phyloP scores from a whole-genome alignment of 2,888 invertebrate genomes.

The Oxycera nigricornis region DNA sequence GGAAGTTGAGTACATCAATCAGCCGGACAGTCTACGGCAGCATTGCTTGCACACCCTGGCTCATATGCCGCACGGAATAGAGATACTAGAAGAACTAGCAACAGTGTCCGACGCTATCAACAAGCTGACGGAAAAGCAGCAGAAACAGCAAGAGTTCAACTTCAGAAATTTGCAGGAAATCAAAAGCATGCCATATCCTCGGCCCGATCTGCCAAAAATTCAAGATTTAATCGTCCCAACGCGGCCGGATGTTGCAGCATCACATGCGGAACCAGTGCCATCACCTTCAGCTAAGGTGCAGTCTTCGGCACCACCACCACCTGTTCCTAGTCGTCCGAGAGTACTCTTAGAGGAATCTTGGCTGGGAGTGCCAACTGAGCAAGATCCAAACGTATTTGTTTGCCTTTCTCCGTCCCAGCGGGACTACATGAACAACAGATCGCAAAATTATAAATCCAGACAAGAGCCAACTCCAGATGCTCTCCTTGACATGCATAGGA shows the following conservation, averaged over 20 bases:
- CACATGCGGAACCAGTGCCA: conserved; percentile 32
- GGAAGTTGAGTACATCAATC: conserved; percentile 47
- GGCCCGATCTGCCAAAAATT: conserved; percentile 64
- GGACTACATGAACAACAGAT: conserved; percentile 64
- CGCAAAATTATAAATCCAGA: conserved; percentile 49
- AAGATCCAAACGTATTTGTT: conserved; percentile 68
- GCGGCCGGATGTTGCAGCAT: conserved; percentile 47
- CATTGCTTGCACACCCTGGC: conserved; percentile 71
- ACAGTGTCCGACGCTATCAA: conserved; percentile 66
- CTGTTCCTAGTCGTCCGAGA: conserved; percentile 59
- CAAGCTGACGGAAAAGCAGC: conserved; percentile 44
- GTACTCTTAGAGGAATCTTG: conserved; percentile 62
- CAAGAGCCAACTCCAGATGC: conserved; percentile 59
- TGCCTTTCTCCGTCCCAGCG: conserved; percentile 79
- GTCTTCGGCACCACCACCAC: conserved; percentile 55
- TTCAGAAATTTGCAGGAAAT: conserved; percentile 19
- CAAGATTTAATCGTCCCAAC: conserved; percentile 58
- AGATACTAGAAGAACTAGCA: conserved; percentile 73
- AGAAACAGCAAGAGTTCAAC: conserved; percentile 34
- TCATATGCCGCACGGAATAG: conserved; percentile 73
- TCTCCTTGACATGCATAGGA: conserved; percentile 73
- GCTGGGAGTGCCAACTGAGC: conserved; percentile 69
- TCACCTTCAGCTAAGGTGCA: conserved; percentile 46
- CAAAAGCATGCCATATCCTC: conserved; percentile 63
- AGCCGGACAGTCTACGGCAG: conserved; percentile 65